Evolutionary conservation across 2,113 vertebrate species (phyloP).

Genomic region (Xiphophorus maculatus): DNA sequence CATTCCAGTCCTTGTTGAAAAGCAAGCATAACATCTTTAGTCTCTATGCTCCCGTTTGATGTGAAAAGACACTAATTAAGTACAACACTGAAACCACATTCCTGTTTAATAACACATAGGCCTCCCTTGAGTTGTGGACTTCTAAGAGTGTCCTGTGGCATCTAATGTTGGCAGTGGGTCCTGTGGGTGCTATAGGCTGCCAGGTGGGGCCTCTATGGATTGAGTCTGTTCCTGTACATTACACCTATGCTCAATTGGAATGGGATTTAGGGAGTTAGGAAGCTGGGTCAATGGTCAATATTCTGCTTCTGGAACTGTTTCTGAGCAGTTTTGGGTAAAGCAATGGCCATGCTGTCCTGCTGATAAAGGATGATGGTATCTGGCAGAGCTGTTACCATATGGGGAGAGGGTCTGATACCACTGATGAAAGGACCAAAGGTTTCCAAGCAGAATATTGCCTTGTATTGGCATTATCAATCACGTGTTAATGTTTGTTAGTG

Average conservation of each 20-base stretch:
- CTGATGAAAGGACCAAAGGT: not conserved
- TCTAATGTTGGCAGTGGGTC: conserved; percentile 10
- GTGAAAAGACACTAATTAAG: not conserved
- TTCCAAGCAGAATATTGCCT: not conserved
- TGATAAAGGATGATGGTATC: not conserved
- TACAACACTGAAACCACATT: not conserved
- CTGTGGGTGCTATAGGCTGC: conserved; percentile 5
- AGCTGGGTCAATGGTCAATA: conserved; percentile 4
- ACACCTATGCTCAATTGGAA: not conserved
- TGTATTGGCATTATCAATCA: not conserved
- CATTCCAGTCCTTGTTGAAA: not conserved
- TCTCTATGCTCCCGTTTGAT: not conserved
- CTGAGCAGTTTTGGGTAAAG: not conserved
- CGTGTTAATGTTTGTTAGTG: not conserved
- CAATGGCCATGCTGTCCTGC: not conserved
- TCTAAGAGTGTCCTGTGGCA: not conserved
- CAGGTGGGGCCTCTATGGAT: conserved; percentile 4
- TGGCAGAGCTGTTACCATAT: not conserved
- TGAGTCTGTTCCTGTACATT: conserved; percentile 1
- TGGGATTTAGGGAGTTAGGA: conserved; percentile 16
- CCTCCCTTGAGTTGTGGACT: not conserved
- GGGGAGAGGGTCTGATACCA: not conserved
- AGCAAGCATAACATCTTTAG: not conserved
- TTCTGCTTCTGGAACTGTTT: conserved; percentile 1
- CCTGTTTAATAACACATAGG: not conserved